phyloP scores from a whole-genome alignment of 2,888 invertebrate species.

The Meliscaeva auricollis region DNA sequence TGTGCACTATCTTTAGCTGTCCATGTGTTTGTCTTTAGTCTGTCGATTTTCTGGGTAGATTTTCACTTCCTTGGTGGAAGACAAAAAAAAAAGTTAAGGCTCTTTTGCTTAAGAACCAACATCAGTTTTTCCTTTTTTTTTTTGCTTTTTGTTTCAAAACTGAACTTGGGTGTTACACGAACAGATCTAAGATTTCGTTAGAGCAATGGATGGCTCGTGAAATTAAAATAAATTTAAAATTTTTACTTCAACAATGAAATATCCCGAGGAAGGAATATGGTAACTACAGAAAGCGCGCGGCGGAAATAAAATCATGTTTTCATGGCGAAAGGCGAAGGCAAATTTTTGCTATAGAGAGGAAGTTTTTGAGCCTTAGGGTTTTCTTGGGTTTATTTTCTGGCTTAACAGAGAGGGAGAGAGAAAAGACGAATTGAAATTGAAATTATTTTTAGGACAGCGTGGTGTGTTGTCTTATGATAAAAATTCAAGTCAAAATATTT shows the following conservation, averaged over 20 bases:
- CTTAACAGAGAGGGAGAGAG: background rate
- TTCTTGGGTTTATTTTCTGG: background rate
- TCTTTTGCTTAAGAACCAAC: constrained; percentile 31
- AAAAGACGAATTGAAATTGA: constrained; percentile 29
- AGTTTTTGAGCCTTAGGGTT: background rate
- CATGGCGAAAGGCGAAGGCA: background rate
- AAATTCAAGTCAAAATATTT: constrained; percentile 47
- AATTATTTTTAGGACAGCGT: constrained; percentile 12
- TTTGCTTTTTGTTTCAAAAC: constrained; percentile 23
- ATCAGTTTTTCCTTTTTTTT: no score
- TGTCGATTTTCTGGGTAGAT: constrained; percentile 57
- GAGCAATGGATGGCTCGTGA: constrained; percentile 4
- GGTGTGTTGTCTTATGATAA: constrained; percentile 37
- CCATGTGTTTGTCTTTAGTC: constrained; percentile 59
- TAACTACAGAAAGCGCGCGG: background rate
- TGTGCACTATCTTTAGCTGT: constrained; percentile 65
- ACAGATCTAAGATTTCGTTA: background rate
- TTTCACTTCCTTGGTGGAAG: constrained; percentile 40
- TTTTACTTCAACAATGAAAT: constrained; percentile 54
- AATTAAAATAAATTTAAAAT: constrained; percentile 69
- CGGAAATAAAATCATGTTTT: constrained; percentile 13
- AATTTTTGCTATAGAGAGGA: background rate
- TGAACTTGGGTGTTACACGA: constrained; percentile 2
- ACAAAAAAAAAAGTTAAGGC: constrained; percentile 13
- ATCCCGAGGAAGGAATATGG: constrained; percentile 13